Conservation (phyloP, 2,797 vertebrate genomes). For the Australoheros facetus region DNA sequence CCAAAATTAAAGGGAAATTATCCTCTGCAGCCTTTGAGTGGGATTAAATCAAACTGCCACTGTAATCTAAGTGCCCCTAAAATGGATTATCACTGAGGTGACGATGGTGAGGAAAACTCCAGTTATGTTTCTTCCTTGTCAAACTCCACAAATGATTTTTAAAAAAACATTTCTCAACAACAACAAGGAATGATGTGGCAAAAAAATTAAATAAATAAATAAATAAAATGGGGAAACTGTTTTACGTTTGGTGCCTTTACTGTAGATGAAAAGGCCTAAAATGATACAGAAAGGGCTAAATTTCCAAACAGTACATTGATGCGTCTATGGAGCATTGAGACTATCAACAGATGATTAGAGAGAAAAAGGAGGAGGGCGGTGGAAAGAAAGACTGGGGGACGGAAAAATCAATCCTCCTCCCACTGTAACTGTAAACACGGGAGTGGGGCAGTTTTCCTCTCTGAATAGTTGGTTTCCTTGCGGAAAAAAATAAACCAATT, state of each 20-base stretch:
- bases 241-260: neutral
- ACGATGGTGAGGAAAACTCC: neutral
- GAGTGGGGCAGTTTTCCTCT: constrained; percentile 1
- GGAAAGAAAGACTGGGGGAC: constrained; percentile 40
- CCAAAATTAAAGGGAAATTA: constrained; percentile 13
- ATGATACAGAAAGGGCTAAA: neutral
- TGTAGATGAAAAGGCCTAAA: neutral
- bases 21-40: neutral
- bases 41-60: neutral
- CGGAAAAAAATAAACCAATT: neutral
- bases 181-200: neutral
- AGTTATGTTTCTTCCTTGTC: neutral
- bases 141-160: neutral
- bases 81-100: neutral
- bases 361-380: constrained; percentile 17
- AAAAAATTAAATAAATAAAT: too few species aligned
- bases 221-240: neutral
- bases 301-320: neutral
- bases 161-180: neutral
- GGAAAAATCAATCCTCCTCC: constrained; percentile 55
- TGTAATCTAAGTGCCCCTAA: neutral
- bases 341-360: constrained; percentile 33
- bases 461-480: neutral
- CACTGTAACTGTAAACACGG: constrained; percentile 49
- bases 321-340: neutral